These are phyloP conservation scores for Phrynocephalus guinanensis DNA, from an alignment of 2,797 vertebrate species.

Conservation along the genomic window DNA sequence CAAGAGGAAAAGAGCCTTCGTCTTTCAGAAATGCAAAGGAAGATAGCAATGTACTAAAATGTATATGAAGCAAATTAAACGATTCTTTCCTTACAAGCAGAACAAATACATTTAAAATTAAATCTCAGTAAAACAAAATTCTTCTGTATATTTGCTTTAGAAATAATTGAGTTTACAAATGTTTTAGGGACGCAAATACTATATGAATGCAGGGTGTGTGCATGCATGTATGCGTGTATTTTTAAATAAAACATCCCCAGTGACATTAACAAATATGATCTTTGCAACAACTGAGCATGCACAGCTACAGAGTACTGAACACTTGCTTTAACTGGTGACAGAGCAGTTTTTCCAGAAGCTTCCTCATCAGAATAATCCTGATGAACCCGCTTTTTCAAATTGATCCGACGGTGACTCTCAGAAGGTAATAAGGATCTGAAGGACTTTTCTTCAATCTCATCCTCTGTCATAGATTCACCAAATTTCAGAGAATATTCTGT, in stretches of 20 bases:
- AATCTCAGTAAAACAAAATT: too few species aligned
- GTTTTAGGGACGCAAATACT: background rate
- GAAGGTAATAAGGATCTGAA: slow-evolving; percentile 95
- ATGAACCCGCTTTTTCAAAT: slow-evolving; percentile 85
- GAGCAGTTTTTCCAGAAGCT: slow-evolving; percentile 73
- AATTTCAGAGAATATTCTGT: slow-evolving; percentile 94
- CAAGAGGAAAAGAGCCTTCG: too few species aligned
- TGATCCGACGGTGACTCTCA: slow-evolving; percentile 93
- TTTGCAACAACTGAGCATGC: background rate
- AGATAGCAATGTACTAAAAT: too few species aligned
- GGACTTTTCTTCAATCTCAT: slow-evolving; percentile 94
- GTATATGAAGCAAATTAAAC: too few species aligned
- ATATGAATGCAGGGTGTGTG: too few species aligned
- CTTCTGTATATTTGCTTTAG: background rate
- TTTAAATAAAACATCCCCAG: background rate
- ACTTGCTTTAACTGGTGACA: slow-evolving; percentile 76
- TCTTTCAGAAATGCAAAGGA: too few species aligned
- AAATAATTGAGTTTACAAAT: background rate
- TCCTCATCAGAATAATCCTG: slow-evolving; percentile 91
- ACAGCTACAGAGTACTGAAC: background rate
- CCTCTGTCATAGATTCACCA: slow-evolving; percentile 95
- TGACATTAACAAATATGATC: background rate
- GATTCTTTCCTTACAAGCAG: too few species aligned
- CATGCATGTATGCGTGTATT: too few species aligned
- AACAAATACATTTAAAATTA: too few species aligned